Base-by-base conservation (phyloP, 2,888 invertebrate species). In the Sphecodes monilicornis region DNA sequence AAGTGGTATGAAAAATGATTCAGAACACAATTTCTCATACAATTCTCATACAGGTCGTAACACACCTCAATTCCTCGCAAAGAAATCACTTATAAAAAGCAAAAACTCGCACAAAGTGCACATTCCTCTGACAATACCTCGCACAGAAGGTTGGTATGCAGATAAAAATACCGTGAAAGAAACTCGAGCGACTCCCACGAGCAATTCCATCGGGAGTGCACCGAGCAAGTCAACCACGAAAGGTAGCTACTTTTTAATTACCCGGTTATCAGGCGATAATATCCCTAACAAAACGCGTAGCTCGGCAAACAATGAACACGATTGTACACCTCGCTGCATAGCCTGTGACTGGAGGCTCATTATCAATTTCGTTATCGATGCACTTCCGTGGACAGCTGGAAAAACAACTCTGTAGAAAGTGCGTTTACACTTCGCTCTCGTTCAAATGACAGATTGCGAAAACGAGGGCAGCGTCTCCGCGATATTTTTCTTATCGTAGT, bases 401-500 rank as follows among this genome's bases (percentile, higher is more conserved):
- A 84, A 71, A 78, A 76, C 70, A 71, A 10, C 69, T 68, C 64
- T 39, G 80, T 86, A 86, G 88, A 90, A 90, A 89, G 88, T 84
- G 81, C 88, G 78, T 82, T 82, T 81, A 79, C 82, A 72, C 79
- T 83, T 90, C 86, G 88, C 80, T 86, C 88, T 84, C 88, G 88
- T 89, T 86, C 57, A 77, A 86, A 86, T 89, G 88, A 88, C 78
- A 88, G 88, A 90, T 86, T 90, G 77, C 86, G 80, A 84, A 71
- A 90, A 90, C 80, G 78, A 73, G 89, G 88, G 79, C 89, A 82
- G 83, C 50, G 82, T 80, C 78, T 54, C 70, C 32, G 18, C 18
- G 83, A 88, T 87, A 89, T 76, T 82, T 86, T 83, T 84, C 87
- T 89, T 88, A 90, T 90, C 88, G 81, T 74, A 81, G 80, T 82